Conservation (phyloP, 2,113 vertebrate species). For the Oxyura jamaicensis region DNA sequence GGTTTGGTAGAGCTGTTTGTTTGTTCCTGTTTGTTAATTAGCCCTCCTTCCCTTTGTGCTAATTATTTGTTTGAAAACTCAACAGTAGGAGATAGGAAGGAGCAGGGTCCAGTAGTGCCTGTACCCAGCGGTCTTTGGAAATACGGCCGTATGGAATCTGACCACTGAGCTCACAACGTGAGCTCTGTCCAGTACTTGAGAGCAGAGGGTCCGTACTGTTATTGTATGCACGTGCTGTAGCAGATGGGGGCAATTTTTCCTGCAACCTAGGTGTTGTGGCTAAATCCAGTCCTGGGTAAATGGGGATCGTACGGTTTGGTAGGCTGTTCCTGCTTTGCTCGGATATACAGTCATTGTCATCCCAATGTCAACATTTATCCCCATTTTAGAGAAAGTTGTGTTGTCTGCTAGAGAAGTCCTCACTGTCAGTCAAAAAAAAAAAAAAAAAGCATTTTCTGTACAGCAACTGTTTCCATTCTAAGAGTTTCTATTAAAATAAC, state of each 20-base stretch:
- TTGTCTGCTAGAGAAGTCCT: background rate
- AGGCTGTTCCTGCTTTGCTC: background rate
- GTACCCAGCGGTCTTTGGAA: background rate
- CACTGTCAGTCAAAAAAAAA: background rate
- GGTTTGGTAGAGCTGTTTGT: slow-evolving; percentile 65
- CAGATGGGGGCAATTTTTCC: background rate
- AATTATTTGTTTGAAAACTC: slow-evolving; percentile 37
- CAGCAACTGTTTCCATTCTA: background rate
- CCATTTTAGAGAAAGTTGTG: background rate
- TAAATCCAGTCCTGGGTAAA: background rate
- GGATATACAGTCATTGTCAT: background rate
- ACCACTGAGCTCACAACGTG: background rate
- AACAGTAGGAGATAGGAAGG: background rate
- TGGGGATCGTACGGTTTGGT: background rate
- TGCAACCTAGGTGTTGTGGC: background rate
- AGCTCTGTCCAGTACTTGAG: background rate
- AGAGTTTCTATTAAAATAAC: background rate
- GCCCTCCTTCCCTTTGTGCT: slow-evolving; percentile 43
- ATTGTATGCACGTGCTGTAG: background rate
- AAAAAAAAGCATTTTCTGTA: background rate
- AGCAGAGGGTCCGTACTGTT: background rate
- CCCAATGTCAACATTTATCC: background rate
- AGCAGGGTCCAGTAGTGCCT: background rate
- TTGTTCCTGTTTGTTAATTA: slow-evolving; percentile 63
- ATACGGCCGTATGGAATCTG: background rate